Percentiles rank a stretch among this genome's conserved stretches.
These are phyloP conservation scores for Phoeniculus purpureus DNA, from an alignment of 2,797 vertebrate genomes.

Conservation along the genomic window DNA sequence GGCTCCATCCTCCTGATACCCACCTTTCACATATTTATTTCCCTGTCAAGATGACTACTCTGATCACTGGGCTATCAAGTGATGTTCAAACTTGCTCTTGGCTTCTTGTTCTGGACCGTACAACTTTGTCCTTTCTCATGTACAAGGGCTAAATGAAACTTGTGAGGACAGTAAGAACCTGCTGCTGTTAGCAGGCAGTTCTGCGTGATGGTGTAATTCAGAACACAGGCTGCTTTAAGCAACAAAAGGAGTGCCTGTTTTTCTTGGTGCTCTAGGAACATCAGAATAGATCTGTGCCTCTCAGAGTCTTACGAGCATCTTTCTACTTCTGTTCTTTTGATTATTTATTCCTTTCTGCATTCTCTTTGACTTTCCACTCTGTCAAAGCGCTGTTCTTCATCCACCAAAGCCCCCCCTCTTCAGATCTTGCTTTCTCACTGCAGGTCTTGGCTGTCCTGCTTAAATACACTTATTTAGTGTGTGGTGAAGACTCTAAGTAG, in stretches of 20 bases:
- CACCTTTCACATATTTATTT: not conserved
- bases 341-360: constrained; percentile 55
- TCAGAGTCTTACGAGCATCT: not conserved
- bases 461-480: not conserved
- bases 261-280: not conserved
- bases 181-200: not conserved
- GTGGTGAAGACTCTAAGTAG: not conserved
- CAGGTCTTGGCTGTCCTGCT: not conserved
- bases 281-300: not conserved
- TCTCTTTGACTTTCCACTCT: constrained; percentile 35
- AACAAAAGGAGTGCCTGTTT: not conserved
- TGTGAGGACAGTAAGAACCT: not conserved
- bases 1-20: too few relatives aligned
- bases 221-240: not conserved
- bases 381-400: not conserved
- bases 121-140: not conserved
- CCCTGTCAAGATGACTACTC: not conserved
- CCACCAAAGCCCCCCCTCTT: constrained; percentile 5
- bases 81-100: not conserved
- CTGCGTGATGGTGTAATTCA: not conserved
- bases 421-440: constrained; percentile 13
- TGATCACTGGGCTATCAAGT: not conserved
- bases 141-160: not conserved
- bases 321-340: constrained; percentile 34
- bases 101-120: too few relatives aligned